Evolutionary conservation across 2,797 vertebrate species (phyloP).

Genomic region (Poecilia velifera): DNA sequence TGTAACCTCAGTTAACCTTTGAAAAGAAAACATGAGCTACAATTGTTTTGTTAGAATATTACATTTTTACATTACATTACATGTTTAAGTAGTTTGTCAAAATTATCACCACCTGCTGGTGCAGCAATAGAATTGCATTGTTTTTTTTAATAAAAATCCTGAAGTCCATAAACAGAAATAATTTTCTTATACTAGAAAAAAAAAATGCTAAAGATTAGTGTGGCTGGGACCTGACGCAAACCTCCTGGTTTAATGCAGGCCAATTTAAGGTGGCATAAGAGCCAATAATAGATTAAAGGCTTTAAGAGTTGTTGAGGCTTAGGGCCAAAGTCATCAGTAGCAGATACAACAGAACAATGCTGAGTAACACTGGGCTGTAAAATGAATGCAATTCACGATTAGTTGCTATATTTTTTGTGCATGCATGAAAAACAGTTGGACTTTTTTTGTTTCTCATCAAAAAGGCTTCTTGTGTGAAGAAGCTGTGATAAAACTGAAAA

Average conservation of each 20-base stretch:
- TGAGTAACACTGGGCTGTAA: constrained; percentile 9
- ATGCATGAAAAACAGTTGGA: background rate
- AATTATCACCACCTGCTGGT: background rate
- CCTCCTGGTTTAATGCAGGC: background rate
- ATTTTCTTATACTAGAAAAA: background rate
- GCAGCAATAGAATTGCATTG: background rate
- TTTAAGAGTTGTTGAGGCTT: constrained; percentile 22
- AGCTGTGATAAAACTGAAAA: background rate
- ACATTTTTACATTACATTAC: no score
- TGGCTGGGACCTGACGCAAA: background rate
- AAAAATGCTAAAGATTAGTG: background rate
- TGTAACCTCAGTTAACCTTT: background rate
- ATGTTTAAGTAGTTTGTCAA: background rate
- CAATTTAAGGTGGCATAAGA: background rate
- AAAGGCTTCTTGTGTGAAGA: background rate
- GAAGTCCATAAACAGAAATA: background rate
- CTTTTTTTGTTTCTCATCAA: background rate
- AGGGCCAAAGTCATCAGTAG: constrained; percentile 21
- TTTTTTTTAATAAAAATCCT: background rate
- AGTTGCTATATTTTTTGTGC: background rate
- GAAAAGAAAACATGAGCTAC: background rate
- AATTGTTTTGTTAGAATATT: background rate
- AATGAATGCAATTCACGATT: constrained; percentile 2
- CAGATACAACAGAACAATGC: constrained; percentile 15
- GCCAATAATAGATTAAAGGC: constrained; percentile 21